These are phyloP conservation scores for Tychaedon coryphoeus DNA, from an alignment of 2,113 vertebrate species.

Conservation along the genomic window DNA sequence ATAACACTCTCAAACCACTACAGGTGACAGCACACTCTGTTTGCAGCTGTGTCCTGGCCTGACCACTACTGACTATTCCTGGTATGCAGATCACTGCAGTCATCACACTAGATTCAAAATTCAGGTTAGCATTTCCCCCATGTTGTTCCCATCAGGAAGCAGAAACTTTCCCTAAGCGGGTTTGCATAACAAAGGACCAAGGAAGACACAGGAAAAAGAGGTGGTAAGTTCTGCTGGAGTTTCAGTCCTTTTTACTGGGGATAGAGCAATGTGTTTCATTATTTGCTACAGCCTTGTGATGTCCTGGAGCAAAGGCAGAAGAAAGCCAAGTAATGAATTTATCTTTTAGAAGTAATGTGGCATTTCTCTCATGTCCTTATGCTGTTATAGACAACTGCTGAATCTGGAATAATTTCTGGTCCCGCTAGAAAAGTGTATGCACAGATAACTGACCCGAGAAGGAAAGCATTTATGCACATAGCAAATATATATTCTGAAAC, in stretches of 20 bases:
- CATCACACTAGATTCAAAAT: background rate
- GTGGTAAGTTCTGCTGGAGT: background rate
- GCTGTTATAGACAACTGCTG: background rate
- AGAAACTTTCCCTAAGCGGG: background rate
- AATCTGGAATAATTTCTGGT: background rate
- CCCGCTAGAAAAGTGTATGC: background rate
- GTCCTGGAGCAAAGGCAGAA: background rate
- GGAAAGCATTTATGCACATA: background rate
- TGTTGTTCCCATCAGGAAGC: background rate
- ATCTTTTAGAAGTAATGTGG: background rate
- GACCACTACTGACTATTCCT: background rate
- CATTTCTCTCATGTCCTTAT: background rate
- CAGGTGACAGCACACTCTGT: background rate
- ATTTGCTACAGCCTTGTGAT: background rate
- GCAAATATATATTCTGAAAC: background rate
- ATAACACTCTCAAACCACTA: background rate
- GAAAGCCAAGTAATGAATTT: background rate
- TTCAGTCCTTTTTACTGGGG: background rate
- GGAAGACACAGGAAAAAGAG: background rate
- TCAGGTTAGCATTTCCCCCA: accelerated
- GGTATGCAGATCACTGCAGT: background rate
- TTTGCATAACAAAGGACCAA: background rate
- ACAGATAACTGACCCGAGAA: background rate
- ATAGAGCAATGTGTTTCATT: background rate
- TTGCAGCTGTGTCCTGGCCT: background rate